Conservation (phyloP, 2,888 invertebrate genomes). For the Limenitis arthemis region DNA sequence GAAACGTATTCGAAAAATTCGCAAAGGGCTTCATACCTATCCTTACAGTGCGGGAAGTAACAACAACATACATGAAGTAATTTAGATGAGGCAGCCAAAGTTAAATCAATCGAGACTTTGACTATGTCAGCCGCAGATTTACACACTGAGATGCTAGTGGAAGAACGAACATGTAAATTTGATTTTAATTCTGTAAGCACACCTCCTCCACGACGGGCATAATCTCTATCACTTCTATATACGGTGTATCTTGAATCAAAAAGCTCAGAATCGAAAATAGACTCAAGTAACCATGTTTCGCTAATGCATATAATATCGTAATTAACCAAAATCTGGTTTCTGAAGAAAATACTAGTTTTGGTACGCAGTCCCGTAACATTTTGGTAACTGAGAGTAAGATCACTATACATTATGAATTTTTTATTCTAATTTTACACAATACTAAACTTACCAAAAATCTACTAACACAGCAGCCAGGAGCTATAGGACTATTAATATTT, state of each 20-base stretch:
- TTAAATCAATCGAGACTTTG: neutral
- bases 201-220: neutral
- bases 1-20: neutral
- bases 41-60: neutral
- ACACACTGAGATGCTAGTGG: neutral
- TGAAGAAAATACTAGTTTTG: neutral
- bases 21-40: neutral
- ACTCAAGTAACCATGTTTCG: neutral
- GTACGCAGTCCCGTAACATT: no score
- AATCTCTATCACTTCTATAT: neutral
- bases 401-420: no score
- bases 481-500: no score
- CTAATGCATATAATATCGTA: neutral
- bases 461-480: no score
- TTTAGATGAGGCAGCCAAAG: neutral
- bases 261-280: neutral
- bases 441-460: no score
- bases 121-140: neutral
- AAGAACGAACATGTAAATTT: neutral
- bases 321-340: neutral
- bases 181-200: neutral
- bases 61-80: constrained; percentile 1
- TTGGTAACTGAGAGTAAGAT: no score
- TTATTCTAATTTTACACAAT: no score
- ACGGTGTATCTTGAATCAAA: neutral